phyloP scores from a whole-genome alignment of 2,888 invertebrate genomes.

The Metacarcinus magister region DNA sequence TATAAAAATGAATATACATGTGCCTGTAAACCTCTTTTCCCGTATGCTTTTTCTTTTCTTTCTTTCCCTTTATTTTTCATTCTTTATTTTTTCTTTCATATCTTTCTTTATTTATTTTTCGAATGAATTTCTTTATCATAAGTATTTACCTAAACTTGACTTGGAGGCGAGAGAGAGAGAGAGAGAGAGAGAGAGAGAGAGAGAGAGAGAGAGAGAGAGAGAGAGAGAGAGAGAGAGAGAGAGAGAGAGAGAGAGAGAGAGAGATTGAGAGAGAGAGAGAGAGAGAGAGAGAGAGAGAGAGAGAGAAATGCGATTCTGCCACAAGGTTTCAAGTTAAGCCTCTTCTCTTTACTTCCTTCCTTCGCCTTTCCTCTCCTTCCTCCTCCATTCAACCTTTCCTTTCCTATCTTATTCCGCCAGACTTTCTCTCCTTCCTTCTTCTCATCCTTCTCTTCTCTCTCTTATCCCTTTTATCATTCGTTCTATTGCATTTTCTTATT shows the following conservation, averaged over 20 bases:
- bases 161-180: too few species aligned
- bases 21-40: too few species aligned
- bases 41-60: too few species aligned
- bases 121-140: too few species aligned
- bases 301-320: neutral
- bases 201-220: too few species aligned
- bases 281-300: slow-evolving; percentile 1
- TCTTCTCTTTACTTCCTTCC: neutral
- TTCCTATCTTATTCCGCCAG: neutral
- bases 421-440: neutral
- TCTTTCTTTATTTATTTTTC: too few species aligned
- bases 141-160: neutral
- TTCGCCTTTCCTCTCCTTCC: neutral
- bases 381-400: neutral
- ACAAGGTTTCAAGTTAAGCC: neutral
- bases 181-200: too few species aligned
- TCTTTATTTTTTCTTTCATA: too few species aligned
- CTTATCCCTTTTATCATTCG: neutral
- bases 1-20: too few species aligned
- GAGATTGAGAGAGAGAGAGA: neutral
- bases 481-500: neutral
- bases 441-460: neutral
- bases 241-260: neutral
- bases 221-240: too few species aligned
- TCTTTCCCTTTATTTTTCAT: too few species aligned